phyloP scores from a whole-genome alignment of 1,140 invertebrate species.

The Leucophenga varia region DNA sequence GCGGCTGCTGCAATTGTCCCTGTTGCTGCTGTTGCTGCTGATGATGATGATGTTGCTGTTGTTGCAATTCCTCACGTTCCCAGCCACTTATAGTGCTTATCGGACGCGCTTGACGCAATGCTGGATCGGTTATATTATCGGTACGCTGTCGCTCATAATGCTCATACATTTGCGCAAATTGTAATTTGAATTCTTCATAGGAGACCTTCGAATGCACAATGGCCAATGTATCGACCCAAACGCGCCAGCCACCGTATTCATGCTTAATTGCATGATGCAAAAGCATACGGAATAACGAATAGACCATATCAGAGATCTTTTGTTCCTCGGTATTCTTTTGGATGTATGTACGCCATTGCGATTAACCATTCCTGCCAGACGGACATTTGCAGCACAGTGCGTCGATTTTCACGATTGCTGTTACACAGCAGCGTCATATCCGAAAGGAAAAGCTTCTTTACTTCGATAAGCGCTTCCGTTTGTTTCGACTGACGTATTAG shows the following conservation, averaged over 20 bases:
- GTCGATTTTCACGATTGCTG: conserved; percentile 94
- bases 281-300: conserved; percentile 94
- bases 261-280: conserved; percentile 98
- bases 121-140: conserved; percentile 92
- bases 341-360: conserved; percentile 97
- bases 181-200: conserved; percentile 95
- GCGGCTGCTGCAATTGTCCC: conserved; percentile 22
- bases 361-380: conserved; percentile 99
- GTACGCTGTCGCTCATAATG: conserved; percentile 91
- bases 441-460: conserved; percentile 94
- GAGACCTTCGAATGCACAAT: conserved; percentile 99
- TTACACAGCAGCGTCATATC: conserved; percentile 97
- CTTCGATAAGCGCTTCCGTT: conserved; percentile 85
- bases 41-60: conserved; percentile 43
- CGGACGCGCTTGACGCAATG: conserved; percentile 85
- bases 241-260: conserved; percentile 99
- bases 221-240: conserved; percentile 99
- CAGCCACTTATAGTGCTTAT: conserved; percentile 96
- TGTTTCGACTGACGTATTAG: conserved; percentile 95
- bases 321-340: conserved; percentile 92
- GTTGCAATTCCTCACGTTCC: conserved; percentile 68
- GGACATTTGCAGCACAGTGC: conserved; percentile 98
- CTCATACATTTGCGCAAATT: conserved; percentile 96
- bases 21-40: conserved; percentile 33
- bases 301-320: conserved; percentile 97